Evolutionary conservation across 2,797 vertebrate genomes (phyloP).

Genomic region (Otus scops): DNA sequence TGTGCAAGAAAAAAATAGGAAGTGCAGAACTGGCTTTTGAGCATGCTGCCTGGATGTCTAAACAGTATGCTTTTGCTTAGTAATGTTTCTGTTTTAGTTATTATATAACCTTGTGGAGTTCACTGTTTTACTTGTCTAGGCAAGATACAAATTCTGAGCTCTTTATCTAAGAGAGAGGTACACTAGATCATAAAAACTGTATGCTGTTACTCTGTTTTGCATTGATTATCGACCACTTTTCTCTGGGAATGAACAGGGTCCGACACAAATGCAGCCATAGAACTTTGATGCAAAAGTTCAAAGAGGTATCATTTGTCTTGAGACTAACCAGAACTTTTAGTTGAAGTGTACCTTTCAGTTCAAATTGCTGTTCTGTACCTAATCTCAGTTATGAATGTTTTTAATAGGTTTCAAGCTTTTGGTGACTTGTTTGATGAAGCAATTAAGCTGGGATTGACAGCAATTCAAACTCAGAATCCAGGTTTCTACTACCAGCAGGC

Average conservation of each 20-base stretch:
- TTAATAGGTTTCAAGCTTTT: constrained; percentile 92
- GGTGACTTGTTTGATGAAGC: constrained; percentile 98
- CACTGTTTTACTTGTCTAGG: background rate
- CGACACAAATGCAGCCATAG: background rate
- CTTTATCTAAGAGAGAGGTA: background rate
- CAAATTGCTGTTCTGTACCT: background rate
- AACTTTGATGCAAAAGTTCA: background rate
- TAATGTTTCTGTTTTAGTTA: background rate
- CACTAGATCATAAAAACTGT: background rate
- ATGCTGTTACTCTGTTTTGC: background rate
- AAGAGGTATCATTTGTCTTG: background rate
- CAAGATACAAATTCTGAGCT: background rate
- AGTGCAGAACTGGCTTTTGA: constrained; percentile 93
- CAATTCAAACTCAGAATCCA: constrained; percentile 98
- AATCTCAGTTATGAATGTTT: background rate
- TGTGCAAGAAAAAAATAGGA: constrained; percentile 98
- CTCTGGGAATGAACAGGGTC: background rate
- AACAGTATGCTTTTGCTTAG: constrained; percentile 84
- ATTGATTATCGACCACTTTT: background rate
- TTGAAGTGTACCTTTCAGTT: background rate
- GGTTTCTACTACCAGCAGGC: constrained; percentile 99
- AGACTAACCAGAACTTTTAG: background rate
- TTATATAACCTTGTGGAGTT: background rate
- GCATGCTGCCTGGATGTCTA: constrained; percentile 97
- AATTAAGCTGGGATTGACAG: constrained; percentile 94